These are phyloP conservation scores for Empidonax traillii DNA, from an alignment of 2,113 vertebrate species.

Conservation along the genomic window DNA sequence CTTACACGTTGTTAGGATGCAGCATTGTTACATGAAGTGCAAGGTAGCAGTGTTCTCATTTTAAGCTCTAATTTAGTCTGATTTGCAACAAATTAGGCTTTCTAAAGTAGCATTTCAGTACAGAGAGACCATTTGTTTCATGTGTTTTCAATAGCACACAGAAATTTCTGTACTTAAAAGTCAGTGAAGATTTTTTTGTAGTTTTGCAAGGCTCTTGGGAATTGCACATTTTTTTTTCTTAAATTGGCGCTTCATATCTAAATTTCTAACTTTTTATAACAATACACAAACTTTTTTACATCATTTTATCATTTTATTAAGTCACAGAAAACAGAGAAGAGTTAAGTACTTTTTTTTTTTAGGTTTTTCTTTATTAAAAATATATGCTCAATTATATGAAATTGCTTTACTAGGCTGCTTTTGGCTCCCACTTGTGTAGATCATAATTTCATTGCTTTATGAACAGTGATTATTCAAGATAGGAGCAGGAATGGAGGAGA, in stretches of 20 bases:
- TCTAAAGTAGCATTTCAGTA: slow-evolving; percentile 45
- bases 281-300: background rate
- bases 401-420: background rate
- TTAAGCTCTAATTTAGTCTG: slow-evolving; percentile 74
- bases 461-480: background rate
- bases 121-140: background rate
- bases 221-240: background rate
- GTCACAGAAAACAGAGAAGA: background rate
- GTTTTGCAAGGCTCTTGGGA: background rate
- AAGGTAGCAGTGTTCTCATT: slow-evolving; percentile 74
- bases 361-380: background rate
- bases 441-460: background rate
- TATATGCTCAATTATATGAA: background rate
- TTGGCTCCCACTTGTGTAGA: background rate
- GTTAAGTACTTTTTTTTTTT: background rate
- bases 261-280: background rate
- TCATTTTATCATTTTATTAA: background rate
- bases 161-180: background rate
- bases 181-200: background rate
- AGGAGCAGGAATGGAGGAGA: background rate
- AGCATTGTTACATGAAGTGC: slow-evolving; percentile 57
- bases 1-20: slow-evolving; percentile 75
- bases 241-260: background rate
- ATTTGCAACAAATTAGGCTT: slow-evolving; percentile 73
- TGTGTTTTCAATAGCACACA: background rate